Evolutionary conservation across 2,797 vertebrate genomes (phyloP).

Genomic region (Neoniphon sammara): DNA sequence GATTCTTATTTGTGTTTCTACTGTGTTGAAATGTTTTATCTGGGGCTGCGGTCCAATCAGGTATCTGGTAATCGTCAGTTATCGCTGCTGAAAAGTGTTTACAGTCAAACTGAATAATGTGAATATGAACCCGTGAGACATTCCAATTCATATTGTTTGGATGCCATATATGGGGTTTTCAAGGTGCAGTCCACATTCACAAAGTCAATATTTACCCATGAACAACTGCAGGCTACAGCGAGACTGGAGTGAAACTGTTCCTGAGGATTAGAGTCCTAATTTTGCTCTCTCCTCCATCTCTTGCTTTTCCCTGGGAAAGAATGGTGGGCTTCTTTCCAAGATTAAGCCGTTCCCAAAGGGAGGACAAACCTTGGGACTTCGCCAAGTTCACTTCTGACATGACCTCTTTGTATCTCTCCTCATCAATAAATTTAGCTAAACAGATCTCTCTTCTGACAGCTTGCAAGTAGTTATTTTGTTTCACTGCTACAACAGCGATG

Average conservation of each 20-base stretch:
- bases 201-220: conserved; percentile 19
- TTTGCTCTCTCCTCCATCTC: neutral
- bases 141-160: conserved; percentile 31
- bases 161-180: neutral
- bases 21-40: conserved; percentile 42
- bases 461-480: neutral
- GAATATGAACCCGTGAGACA: neutral
- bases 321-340: conserved; percentile 6
- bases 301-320: conserved; percentile 15
- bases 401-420: neutral
- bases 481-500: no score
- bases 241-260: neutral
- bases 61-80: conserved; percentile 15
- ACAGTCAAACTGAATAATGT: conserved; percentile 32
- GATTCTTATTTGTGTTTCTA: conserved; percentile 40
- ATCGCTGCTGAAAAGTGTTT: conserved; percentile 56
- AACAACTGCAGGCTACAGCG: conserved; percentile 2
- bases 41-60: conserved; percentile 42
- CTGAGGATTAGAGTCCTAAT: conserved; percentile 2
- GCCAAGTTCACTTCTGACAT: conserved; percentile 10
- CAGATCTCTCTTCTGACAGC: neutral
- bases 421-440: conserved; percentile 2
- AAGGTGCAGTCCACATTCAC: conserved; percentile 2
- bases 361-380: neutral
- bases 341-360: conserved; percentile 15